phyloP scores from a whole-genome alignment of 2,113 vertebrate species.

The Romanogobio albipinnatus region DNA sequence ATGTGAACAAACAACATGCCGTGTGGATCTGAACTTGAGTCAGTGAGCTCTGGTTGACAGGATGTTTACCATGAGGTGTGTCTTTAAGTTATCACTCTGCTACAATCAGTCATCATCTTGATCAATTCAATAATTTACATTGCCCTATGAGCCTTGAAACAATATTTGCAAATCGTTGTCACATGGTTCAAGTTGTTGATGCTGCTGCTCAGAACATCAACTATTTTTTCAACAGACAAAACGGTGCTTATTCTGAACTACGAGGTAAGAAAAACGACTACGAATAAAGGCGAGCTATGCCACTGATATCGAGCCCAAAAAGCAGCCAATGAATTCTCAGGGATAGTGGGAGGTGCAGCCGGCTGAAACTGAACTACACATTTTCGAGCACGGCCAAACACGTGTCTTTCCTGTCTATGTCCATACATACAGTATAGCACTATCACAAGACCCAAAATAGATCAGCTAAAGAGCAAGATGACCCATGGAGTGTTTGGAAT shows the following conservation, averaged over 20 bases:
- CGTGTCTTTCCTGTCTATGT: conserved; percentile 56
- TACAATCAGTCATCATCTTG: conserved; percentile 73
- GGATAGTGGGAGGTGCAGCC: conserved; percentile 40
- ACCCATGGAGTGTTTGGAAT: conserved; percentile 53
- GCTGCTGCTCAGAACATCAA: conserved; percentile 4
- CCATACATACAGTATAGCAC: conserved; percentile 56
- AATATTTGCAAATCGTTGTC: conserved; percentile 73
- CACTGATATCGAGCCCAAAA: neutral
- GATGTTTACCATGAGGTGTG: conserved; percentile 56
- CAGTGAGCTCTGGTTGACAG: conserved; percentile 53
- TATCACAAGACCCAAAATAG: conserved; percentile 58
- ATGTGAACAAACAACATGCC: conserved; percentile 15
- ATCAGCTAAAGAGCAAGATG: conserved; percentile 53
- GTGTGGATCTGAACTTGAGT: conserved; percentile 46
- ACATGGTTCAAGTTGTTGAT: conserved; percentile 47
- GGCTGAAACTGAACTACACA: conserved; percentile 32
- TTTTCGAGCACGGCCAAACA: conserved; percentile 52
- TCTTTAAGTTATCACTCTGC: conserved; percentile 67
- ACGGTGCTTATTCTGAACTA: neutral
- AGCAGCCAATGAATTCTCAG: conserved; percentile 41
- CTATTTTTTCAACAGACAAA: conserved; percentile 8
- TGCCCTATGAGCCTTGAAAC: conserved; percentile 69
- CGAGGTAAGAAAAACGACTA: neutral
- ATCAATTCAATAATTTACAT: conserved; percentile 75
- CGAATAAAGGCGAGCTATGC: neutral